These are phyloP conservation scores for Ophraella communa DNA, from an alignment of 2,888 invertebrate genomes.

Conservation along the genomic window DNA sequence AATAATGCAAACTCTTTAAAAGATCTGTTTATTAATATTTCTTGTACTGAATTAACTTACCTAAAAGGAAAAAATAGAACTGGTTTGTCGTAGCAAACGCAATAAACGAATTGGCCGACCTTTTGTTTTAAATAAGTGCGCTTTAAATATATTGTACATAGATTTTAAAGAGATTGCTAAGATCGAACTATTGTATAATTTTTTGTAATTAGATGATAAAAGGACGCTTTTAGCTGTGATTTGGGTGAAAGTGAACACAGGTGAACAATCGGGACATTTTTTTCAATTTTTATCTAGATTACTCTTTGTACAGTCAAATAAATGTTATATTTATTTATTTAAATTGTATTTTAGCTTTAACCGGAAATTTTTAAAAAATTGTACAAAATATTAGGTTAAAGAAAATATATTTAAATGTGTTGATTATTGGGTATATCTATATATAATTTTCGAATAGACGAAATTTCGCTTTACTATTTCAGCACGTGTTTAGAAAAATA, in stretches of 20 bases:
- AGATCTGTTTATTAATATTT: neutral
- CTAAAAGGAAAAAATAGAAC: neutral
- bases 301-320: conserved; percentile 33
- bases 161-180: conserved; percentile 31
- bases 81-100: neutral
- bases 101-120: neutral
- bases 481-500: no score
- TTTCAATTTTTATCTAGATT: conserved; percentile 35
- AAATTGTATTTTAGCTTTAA: conserved; percentile 27
- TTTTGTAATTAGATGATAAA: conserved; percentile 19
- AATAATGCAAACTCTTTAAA: neutral
- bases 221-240: conserved; percentile 54
- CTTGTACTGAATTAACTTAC: neutral
- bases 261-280: conserved; percentile 49
- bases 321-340: conserved; percentile 31
- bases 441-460: neutral
- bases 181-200: conserved; percentile 17
- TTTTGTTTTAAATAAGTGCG: neutral
- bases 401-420: neutral
- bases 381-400: conserved; percentile 3
- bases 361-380: conserved; percentile 3
- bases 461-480: no score
- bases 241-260: conserved; percentile 58
- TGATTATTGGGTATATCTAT: neutral
- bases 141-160: conserved; percentile 39